These are phyloP conservation scores for Ceratitis capitata DNA, from an alignment of 1,140 invertebrate genomes.

Conservation along the genomic window DNA sequence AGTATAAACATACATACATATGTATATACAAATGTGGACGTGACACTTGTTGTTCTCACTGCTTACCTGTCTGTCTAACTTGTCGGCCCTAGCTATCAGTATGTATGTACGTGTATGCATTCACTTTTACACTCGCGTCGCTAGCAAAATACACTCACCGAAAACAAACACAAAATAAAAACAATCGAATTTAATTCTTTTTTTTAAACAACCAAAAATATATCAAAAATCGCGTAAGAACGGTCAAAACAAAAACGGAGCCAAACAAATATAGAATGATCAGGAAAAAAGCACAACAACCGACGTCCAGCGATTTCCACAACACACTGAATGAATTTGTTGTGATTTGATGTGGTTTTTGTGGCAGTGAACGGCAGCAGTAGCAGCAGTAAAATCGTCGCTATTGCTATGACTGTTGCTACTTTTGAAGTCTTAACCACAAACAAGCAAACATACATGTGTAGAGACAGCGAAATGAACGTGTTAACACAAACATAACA, in stretches of 20 bases:
- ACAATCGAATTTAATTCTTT: no score
- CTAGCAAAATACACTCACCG: neutral
- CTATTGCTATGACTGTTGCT: neutral
- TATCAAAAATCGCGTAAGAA: neutral
- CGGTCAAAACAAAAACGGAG: neutral
- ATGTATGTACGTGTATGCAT: no score
- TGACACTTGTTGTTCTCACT: neutral
- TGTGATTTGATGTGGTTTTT: constrained; percentile 11
- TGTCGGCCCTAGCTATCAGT: no score
- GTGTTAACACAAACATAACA: neutral
- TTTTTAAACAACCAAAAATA: neutral
- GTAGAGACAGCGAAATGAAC: neutral
- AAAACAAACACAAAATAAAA: neutral
- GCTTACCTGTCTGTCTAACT: neutral
- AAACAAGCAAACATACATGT: no score
- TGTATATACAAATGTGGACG: neutral
- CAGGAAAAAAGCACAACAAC: neutral
- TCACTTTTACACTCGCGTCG: neutral
- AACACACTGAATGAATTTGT: constrained; percentile 20
- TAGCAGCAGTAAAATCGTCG: neutral
- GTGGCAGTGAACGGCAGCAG: neutral
- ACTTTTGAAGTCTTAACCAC: no score
- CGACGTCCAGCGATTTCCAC: constrained; percentile 21
- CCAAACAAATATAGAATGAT: neutral
- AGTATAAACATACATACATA: neutral